Conservation (phyloP, 1,140 invertebrate genomes). For the Listronotus bonariensis region DNA sequence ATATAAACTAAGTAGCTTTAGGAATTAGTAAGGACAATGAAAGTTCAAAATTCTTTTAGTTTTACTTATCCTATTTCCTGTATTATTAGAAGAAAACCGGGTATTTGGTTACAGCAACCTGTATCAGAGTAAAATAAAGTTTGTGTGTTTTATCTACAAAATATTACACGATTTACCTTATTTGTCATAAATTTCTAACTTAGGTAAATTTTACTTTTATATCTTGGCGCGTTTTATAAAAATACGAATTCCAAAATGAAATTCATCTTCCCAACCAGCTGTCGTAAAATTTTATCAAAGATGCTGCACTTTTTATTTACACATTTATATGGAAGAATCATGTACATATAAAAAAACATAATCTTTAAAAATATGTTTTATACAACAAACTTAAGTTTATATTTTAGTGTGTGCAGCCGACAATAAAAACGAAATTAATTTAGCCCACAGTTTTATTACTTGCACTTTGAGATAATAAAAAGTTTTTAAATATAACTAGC, state of each 20-base stretch:
- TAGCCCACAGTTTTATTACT: conserved; percentile 26
- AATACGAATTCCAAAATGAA: conserved; percentile 9
- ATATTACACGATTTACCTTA: neutral
- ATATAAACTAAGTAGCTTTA: no score
- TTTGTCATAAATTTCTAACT: conserved; percentile 9
- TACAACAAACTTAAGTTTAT: conserved; percentile 43
- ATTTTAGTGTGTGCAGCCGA: conserved; percentile 8
- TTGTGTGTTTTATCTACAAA: no score
- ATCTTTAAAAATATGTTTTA: conserved; percentile 49
- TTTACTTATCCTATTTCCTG: no score
- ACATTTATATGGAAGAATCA: conserved; percentile 2
- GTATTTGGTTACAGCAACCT: no score
- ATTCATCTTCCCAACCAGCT: conserved; percentile 11
- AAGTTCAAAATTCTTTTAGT: no score
- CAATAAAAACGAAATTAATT: conserved; percentile 31
- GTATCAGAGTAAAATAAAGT: no score
- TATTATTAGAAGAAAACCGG: no score
- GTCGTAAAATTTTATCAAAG: conserved; percentile 14
- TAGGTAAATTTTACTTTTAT: conserved; percentile 12
- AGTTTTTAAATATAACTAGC: conserved; percentile 22
- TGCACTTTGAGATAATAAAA: conserved; percentile 26
- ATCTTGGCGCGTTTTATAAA: conserved; percentile 7
- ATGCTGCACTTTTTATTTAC: conserved; percentile 7
- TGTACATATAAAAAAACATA: conserved; percentile 43
- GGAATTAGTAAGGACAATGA: no score